Percentiles rank a stretch among this genome's conserved stretches.
Conservation (phyloP, 2,888 invertebrate species). For the Chrysopilus asiliformis region DNA sequence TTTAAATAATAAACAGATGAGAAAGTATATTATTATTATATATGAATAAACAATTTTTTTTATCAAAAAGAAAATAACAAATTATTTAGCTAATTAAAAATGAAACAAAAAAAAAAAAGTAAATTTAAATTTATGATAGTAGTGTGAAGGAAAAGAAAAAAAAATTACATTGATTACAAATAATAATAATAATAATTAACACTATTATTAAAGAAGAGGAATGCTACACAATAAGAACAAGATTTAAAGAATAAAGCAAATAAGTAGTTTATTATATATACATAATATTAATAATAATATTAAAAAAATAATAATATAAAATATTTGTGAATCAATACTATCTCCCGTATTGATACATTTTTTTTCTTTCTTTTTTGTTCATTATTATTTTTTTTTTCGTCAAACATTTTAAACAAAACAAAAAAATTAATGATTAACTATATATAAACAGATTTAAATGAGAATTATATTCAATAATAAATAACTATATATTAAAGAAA, state of each 20-base stretch:
- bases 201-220: background rate
- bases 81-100: constrained; percentile 20
- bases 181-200: constrained; percentile 1
- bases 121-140: constrained; percentile 14
- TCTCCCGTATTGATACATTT: too few relatives aligned
- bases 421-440: background rate
- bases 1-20: constrained; percentile 7
- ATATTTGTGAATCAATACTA: constrained; percentile 2
- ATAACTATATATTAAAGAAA: constrained; percentile 1
- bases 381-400: too few relatives aligned
- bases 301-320: background rate
- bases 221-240: background rate
- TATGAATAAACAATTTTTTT: constrained; percentile 12
- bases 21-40: constrained; percentile 6
- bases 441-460: too few relatives aligned
- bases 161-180: constrained; percentile 1
- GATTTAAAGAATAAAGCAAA: background rate
- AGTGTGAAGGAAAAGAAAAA: constrained; percentile 15
- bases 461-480: too few relatives aligned
- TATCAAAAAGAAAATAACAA: constrained; percentile 18
- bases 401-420: constrained; percentile 4
- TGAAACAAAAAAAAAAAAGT: constrained; percentile 16
- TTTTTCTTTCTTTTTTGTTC: too few relatives aligned
- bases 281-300: background rate
- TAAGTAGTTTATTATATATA: background rate